Evolutionary conservation across 2,888 invertebrate genomes (phyloP).

Genomic region (Molanna angustata): DNA sequence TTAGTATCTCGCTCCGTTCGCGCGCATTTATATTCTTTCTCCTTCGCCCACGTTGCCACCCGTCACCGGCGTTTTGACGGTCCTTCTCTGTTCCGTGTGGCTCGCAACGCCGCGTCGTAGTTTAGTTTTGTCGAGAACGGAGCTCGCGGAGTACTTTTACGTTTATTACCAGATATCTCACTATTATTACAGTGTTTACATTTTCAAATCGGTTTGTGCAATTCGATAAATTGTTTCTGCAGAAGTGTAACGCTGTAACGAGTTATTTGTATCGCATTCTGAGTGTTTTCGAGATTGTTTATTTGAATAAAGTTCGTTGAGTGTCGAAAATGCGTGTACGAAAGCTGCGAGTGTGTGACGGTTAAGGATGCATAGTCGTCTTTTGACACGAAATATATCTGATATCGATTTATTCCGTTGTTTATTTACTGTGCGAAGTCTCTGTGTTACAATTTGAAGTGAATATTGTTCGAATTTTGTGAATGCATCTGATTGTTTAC

Average conservation of each 20-base stretch:
- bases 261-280: background rate
- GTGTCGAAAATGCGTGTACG: conserved; percentile 23
- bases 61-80: background rate
- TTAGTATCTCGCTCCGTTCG: conserved; percentile 19
- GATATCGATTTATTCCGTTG: background rate
- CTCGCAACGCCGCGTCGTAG: conserved; percentile 24
- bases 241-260: conserved; percentile 23
- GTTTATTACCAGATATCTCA: conserved; percentile 17
- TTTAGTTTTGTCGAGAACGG: conserved; percentile 22
- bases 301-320: conserved; percentile 29
- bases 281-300: conserved; percentile 17
- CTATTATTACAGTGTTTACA: conserved; percentile 24
- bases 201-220: conserved; percentile 37
- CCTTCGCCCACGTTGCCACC: conserved; percentile 35
- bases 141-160: conserved; percentile 25
- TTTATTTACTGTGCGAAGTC: no score
- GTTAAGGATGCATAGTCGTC: conserved; percentile 15
- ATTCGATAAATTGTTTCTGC: conserved; percentile 42
- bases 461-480: background rate
- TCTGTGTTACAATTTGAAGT: background rate
- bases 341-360: conserved; percentile 13
- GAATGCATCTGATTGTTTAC: conserved; percentile 17
- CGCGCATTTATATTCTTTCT: conserved; percentile 23
- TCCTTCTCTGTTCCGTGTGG: conserved; percentile 17
- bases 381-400: background rate